phyloP scores from a whole-genome alignment of 2,888 invertebrate genomes.

The Pterostichus niger region DNA sequence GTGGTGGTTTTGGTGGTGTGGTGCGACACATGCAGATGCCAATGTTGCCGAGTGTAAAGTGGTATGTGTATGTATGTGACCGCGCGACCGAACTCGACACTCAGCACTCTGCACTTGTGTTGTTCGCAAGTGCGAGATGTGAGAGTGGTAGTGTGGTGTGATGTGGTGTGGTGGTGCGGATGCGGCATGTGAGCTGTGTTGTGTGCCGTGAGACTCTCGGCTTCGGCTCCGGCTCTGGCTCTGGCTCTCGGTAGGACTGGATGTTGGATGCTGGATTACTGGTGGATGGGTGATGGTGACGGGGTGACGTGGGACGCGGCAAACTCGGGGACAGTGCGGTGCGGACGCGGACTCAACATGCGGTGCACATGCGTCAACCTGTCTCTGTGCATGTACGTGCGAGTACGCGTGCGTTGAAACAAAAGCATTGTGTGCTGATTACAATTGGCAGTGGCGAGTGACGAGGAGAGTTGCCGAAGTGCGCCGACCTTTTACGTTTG shows the following conservation, averaged over 20 bases:
- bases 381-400: slow-evolving; percentile 26
- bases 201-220: neutral
- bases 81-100: no score
- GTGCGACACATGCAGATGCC: neutral
- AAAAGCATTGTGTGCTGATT: slow-evolving; percentile 72
- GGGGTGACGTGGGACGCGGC: slow-evolving; percentile 23
- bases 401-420: slow-evolving; percentile 69
- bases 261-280: neutral
- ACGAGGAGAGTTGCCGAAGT: slow-evolving; percentile 62
- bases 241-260: no score
- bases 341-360: slow-evolving; percentile 1
- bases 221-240: no score
- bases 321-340: slow-evolving; percentile 15
- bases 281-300: slow-evolving; percentile 12
- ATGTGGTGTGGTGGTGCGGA: neutral
- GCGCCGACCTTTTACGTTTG: slow-evolving; percentile 73
- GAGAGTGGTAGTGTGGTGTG: no score
- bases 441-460: slow-evolving; percentile 70
- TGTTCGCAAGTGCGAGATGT: neutral
- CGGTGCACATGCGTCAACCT: slow-evolving; percentile 25
- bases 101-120: no score
- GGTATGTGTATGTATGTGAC: no score
- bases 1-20: neutral
- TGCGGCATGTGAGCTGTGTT: neutral
- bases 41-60: neutral